Conservation (phyloP, 92 coral and sea anemone species). For the Bergia sp. region DNA sequence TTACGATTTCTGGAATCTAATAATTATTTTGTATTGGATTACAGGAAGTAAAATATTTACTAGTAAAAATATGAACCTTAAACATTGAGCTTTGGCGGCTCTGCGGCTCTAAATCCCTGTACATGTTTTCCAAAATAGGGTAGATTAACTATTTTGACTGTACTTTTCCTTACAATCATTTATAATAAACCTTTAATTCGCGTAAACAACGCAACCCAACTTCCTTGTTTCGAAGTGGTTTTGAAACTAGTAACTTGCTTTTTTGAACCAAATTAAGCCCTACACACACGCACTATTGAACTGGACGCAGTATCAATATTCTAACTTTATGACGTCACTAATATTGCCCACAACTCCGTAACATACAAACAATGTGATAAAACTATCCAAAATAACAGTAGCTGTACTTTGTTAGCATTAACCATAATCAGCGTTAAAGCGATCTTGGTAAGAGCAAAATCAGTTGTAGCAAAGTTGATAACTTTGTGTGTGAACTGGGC, state of each 20-base stretch:
- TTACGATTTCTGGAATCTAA: too few relatives aligned
- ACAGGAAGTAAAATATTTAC: too few relatives aligned
- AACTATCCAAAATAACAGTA: background rate
- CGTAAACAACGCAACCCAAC: background rate
- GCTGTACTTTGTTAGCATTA: background rate
- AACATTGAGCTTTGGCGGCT: too few relatives aligned
- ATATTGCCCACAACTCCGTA: background rate
- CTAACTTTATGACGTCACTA: background rate
- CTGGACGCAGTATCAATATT: background rate
- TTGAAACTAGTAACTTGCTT: too few relatives aligned
- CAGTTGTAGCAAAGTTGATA: background rate
- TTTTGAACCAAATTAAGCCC: too few relatives aligned
- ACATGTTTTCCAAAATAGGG: too few relatives aligned
- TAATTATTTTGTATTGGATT: too few relatives aligned
- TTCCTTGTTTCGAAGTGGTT: background rate
- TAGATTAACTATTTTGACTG: too few relatives aligned
- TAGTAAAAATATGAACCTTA: too few relatives aligned
- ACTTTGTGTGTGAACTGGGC: background rate
- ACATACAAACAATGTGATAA: background rate
- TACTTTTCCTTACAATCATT: too few relatives aligned
- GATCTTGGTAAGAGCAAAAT: background rate
- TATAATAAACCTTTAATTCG: background rate
- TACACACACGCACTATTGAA: background rate
- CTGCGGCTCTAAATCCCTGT: too few relatives aligned
- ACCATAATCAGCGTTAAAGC: background rate